A percentile compares a stretch with the other conserved stretches of the same genome.
Conservation (phyloP, 2,888 invertebrate genomes). For the Leptodirus hochenwartii region DNA sequence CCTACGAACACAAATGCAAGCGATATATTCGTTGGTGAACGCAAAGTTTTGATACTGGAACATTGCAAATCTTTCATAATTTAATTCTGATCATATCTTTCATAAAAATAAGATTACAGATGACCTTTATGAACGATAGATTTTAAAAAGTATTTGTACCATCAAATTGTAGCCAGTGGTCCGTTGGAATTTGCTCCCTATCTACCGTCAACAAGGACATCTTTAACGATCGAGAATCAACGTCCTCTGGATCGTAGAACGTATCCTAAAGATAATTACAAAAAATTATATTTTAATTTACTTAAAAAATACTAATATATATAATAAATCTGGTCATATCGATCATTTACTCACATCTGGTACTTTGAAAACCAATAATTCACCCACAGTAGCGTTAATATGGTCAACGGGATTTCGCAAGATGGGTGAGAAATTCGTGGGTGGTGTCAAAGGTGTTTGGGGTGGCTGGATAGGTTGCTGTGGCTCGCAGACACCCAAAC, state of each 20-base stretch:
- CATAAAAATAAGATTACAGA: too few relatives aligned
- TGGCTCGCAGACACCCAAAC: slow-evolving; percentile 48
- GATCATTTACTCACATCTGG: slow-evolving; percentile 40
- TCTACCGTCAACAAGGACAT: slow-evolving; percentile 58
- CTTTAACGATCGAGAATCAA: slow-evolving; percentile 49
- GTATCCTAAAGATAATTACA: slow-evolving; percentile 41
- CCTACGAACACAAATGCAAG: too few relatives aligned
- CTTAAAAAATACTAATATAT: background rate
- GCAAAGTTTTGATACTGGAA: too few relatives aligned
- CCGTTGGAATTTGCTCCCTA: slow-evolving; percentile 41
- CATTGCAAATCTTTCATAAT: too few relatives aligned
- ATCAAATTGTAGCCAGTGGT: slow-evolving; percentile 82
- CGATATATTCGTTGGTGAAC: too few relatives aligned
- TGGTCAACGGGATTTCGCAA: slow-evolving; percentile 73
- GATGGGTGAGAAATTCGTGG: slow-evolving; percentile 52
- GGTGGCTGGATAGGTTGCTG: slow-evolving; percentile 29
- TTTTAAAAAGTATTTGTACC: too few relatives aligned
- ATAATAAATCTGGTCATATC: background rate
- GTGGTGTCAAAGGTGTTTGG: slow-evolving; percentile 29
- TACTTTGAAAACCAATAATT: slow-evolving; percentile 62
- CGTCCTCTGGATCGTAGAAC: slow-evolving; percentile 79
- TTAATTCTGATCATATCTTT: too few relatives aligned
- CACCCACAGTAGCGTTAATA: slow-evolving; percentile 65
- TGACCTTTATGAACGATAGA: too few relatives aligned
- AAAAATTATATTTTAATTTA: background rate